These are phyloP conservation scores for Drosophila serrata DNA, from an alignment of 1,140 invertebrate species.

Conservation along the genomic window DNA sequence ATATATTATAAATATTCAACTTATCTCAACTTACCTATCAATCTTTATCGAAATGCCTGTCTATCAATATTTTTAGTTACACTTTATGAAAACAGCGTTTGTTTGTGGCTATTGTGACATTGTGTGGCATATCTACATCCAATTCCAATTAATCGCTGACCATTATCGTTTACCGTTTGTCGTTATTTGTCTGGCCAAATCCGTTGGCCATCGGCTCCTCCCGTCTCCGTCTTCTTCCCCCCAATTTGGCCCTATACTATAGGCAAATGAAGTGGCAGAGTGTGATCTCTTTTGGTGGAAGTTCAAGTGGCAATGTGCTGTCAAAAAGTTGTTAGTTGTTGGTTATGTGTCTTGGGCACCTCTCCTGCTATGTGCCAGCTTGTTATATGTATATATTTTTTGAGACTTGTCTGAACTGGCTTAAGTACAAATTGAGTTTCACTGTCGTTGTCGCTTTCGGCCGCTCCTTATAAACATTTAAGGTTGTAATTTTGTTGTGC, in stretches of 20 bases:
- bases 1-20: background rate
- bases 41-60: background rate
- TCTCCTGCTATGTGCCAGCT: background rate
- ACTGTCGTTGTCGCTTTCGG: conserved; percentile 42
- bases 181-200: conserved; percentile 14
- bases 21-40: background rate
- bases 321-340: conserved; percentile 69
- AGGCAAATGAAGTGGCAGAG: conserved; percentile 18
- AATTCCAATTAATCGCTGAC: conserved; percentile 19
- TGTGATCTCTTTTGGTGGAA: conserved; percentile 25
- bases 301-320: conserved; percentile 74
- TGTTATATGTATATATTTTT: conserved; percentile 8
- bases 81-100: background rate
- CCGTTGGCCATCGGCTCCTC: conserved; percentile 1
- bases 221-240: no score
- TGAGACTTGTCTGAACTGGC: conserved; percentile 58
- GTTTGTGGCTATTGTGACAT: background rate
- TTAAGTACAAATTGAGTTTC: conserved; percentile 73
- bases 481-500: conserved; percentile 62
- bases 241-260: background rate
- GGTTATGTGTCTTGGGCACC: conserved; percentile 40
- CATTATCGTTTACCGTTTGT: conserved; percentile 26
- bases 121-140: background rate
- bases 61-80: background rate
- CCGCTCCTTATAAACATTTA: conserved; percentile 59